Conservation (phyloP, 2,113 vertebrate genomes). For the Corythornis madagascariensis region DNA sequence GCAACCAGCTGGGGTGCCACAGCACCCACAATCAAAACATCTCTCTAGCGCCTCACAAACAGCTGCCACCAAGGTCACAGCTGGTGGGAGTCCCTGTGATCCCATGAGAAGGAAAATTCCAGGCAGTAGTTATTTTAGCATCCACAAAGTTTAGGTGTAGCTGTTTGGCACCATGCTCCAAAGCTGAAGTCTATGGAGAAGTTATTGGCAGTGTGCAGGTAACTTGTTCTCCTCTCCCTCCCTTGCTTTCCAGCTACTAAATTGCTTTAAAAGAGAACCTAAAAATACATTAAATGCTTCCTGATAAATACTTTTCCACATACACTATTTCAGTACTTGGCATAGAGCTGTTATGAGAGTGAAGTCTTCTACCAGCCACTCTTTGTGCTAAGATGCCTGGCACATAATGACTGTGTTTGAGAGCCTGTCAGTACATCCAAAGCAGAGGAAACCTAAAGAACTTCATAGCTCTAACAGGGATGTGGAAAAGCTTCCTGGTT, state of each 20-base stretch:
- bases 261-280: conserved; percentile 22
- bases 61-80: too few species aligned
- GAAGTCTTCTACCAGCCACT: neutral
- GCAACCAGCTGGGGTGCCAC: too few species aligned
- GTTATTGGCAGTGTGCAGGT: neutral
- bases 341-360: neutral
- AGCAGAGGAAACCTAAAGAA: conserved; percentile 10
- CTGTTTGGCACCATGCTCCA: neutral
- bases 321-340: neutral
- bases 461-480: neutral
- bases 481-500: conserved; percentile 38
- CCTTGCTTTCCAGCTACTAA: neutral
- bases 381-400: neutral
- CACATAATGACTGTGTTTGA: neutral
- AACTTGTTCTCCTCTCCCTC: neutral
- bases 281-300: conserved; percentile 37
- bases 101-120: too few species aligned
- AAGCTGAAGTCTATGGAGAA: neutral
- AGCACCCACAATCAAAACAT: too few species aligned
- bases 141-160: neutral
- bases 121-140: too few species aligned
- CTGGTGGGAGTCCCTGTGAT: too few species aligned
- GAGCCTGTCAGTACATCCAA: neutral
- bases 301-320: conserved; percentile 42
- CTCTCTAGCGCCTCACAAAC: too few species aligned